Evolutionary conservation across 2,113 vertebrate species (phyloP), one percentile per base, ranked within the genome.

Genomic region (Perca schrenkii): DNA sequence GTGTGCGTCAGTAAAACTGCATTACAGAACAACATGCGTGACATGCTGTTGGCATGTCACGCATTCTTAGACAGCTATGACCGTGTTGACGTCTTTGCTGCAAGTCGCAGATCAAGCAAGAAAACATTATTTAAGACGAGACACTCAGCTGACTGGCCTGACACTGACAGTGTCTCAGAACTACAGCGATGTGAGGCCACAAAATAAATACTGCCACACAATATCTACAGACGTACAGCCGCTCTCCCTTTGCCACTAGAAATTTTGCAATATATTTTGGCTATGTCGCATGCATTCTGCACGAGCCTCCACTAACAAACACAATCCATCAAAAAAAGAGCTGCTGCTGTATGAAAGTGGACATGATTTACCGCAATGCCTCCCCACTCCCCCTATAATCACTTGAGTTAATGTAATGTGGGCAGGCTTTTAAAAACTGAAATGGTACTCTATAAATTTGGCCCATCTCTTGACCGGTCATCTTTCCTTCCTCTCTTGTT

Each of bases 391-490:
- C 76, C 79, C 83, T 68, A 78, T 94, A 93, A 93, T 94, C 86
- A 90, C 79, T 79, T 56, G 54, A 90, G 91, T 88, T 94, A 93
- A 94, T 94, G 92, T 82, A 92, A 93, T 91, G 87, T 64, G 66
- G 90, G 83, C 87, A 76, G 66, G 87, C 92, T 94, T 94, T 95
- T 93, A 94, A 95, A 95, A 94, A 88, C 86, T 86, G 76, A 88
- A 92, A 88, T 83, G 77, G 77, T 79, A 80, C 91, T 94, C 86
- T 47, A 92, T 94, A 92, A 95, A 94, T 94, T 87, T 85, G 84
- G 61, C 58, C 62, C 34, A 52, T 75, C 83, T 72, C 84, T 76
- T 91, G 92, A 93, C 91, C 89, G 64, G 77, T 71, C 83, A 80
- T 78, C 75, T 86, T 85, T 82, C 69, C 79, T 80, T 68, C 56